These are phyloP conservation scores for Agrilus mali DNA, from an alignment of 2,888 invertebrate species.

Conservation along the genomic window DNA sequence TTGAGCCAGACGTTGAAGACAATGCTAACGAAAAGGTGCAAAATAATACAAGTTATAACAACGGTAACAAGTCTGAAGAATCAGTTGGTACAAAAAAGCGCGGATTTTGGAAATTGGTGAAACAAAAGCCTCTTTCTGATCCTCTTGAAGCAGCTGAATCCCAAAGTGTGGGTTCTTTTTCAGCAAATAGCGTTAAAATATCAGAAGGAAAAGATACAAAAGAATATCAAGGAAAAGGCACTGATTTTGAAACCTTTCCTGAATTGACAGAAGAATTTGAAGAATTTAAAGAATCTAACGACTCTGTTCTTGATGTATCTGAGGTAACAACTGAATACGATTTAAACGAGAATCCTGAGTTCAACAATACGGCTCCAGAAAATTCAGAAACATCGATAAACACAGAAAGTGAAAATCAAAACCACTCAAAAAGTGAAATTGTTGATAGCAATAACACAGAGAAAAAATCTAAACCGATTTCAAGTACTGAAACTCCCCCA, in stretches of 20 bases:
- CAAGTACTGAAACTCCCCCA: conserved; percentile 17
- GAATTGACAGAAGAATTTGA: too few relatives aligned
- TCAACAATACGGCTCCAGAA: too few relatives aligned
- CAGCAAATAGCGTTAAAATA: conserved; percentile 20
- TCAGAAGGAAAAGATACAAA: conserved; percentile 18
- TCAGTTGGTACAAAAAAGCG: conserved; percentile 28
- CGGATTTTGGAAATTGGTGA: conserved; percentile 64
- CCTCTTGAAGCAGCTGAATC: conserved; percentile 70
- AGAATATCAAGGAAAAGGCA: background rate
- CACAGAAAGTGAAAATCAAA: too few relatives aligned
- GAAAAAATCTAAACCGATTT: too few relatives aligned
- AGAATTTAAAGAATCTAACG: too few relatives aligned
- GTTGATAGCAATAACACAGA: too few relatives aligned
- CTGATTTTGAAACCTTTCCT: background rate
- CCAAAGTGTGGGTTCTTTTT: conserved; percentile 47
- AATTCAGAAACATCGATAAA: too few relatives aligned
- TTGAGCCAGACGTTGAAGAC: background rate
- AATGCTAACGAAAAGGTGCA: background rate
- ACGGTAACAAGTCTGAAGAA: conserved; percentile 12
- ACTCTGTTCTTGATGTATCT: too few relatives aligned
- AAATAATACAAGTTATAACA: conserved; percentile 5
- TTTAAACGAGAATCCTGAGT: too few relatives aligned
- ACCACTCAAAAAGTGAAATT: too few relatives aligned
- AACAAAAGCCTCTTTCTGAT: conserved; percentile 42
- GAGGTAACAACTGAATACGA: too few relatives aligned